These are phyloP conservation scores for Pangasianodon hypophthalmus DNA, from an alignment of 2,113 vertebrate species.

Conservation along the genomic window DNA sequence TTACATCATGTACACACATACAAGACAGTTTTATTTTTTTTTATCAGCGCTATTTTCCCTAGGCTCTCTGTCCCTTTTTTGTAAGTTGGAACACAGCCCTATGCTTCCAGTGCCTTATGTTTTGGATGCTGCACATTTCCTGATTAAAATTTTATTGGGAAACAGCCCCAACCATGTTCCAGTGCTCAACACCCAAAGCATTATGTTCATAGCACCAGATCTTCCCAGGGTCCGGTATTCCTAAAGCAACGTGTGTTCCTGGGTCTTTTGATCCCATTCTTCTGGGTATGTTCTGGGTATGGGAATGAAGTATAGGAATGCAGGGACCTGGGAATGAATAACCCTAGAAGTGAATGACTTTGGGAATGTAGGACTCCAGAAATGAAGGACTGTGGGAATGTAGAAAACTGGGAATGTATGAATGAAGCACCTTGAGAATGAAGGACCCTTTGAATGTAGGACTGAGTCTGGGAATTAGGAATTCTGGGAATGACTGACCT, in stretches of 20 bases:
- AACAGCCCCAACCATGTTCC: background rate
- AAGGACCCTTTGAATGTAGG: background rate
- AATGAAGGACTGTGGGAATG: background rate
- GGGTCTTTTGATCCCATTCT: background rate
- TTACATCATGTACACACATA: background rate
- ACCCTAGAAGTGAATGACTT: background rate
- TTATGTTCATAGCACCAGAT: background rate
- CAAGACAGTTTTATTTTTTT: background rate
- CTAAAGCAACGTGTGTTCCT: background rate
- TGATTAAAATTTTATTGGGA: background rate
- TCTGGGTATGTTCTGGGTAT: background rate
- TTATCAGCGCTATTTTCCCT: background rate
- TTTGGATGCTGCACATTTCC: background rate
- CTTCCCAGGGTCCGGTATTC: background rate
- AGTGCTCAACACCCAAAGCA: background rate
- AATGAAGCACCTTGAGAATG: background rate
- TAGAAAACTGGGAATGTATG: background rate
- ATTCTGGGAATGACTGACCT: background rate
- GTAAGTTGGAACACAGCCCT: background rate
- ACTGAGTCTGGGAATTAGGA: background rate
- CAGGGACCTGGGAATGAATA: background rate
- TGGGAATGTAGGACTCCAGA: too few relatives aligned
- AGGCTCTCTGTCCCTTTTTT: background rate
- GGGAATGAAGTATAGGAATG: background rate
- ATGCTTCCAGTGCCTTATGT: background rate